These are phyloP conservation scores for Halocynthia roretzi DNA, from an alignment of 23 tunicate genomes.

Conservation along the genomic window DNA sequence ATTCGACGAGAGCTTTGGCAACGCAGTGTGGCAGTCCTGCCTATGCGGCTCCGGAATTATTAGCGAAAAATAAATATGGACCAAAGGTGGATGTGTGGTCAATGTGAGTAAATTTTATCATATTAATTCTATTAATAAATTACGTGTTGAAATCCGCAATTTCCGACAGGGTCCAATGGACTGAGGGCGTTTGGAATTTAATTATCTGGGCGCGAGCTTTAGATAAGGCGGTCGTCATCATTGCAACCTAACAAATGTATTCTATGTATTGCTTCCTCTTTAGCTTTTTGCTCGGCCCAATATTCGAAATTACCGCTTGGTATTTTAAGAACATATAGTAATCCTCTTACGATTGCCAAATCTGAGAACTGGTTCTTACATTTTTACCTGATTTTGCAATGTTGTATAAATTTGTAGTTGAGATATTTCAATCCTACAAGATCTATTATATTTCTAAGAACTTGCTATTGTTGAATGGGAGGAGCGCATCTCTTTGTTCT, in stretches of 20 bases:
- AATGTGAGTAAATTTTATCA: constrained; percentile 57
- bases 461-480: no score
- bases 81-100: constrained; percentile 99
- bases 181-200: neutral
- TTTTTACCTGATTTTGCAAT: no score
- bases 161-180: neutral
- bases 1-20: constrained; percentile 36
- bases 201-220: no score
- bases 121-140: neutral
- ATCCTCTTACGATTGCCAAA: no score
- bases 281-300: no score
- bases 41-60: constrained; percentile 98
- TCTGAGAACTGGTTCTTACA: no score
- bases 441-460: no score
- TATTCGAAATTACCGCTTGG: no score
- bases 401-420: no score
- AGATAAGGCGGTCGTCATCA: neutral
- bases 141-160: neutral
- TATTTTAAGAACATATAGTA: no score
- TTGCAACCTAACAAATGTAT: neutral
- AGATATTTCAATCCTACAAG: no score
- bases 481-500: no score
- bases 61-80: constrained; percentile 81
- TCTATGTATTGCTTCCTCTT: neutral
- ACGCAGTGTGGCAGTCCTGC: constrained; percentile 99